Percentiles rank a stretch among this genome's conserved stretches.
Conservation (phyloP, 2,113 vertebrate species). For the Erpornis zantholeuca region DNA sequence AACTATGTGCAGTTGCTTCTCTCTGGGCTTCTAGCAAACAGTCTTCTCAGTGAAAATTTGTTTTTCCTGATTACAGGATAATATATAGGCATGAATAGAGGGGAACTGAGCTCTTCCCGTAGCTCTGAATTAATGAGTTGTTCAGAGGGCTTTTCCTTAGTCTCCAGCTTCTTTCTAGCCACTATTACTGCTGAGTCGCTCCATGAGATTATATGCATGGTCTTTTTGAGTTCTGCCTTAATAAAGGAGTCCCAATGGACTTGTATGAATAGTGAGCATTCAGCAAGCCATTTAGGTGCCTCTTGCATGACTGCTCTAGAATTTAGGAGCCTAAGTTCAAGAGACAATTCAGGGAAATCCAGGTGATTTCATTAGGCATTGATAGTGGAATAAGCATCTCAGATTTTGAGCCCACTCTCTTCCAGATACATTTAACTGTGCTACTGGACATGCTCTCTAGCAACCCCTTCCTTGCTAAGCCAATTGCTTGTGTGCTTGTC, state of each 20-base stretch:
- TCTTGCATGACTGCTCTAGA: neutral
- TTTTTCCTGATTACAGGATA: neutral
- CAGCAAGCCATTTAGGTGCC: neutral
- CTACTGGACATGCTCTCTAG: neutral
- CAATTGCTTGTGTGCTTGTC: neutral
- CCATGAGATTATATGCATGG: neutral
- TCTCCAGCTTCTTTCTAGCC: neutral
- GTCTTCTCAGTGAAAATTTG: neutral
- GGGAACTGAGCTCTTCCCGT: neutral
- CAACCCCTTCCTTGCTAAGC: neutral
- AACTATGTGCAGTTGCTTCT: neutral
- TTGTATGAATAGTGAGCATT: accelerated
- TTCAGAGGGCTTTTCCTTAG: neutral
- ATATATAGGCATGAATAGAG: neutral
- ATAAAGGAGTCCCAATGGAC: neutral
- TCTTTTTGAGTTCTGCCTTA: neutral
- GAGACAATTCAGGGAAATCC: neutral
- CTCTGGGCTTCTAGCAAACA: neutral
- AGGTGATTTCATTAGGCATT: neutral
- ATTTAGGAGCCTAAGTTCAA: neutral
- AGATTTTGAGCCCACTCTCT: neutral
- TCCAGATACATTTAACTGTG: neutral
- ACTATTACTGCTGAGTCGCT: neutral
- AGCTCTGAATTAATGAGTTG: neutral
- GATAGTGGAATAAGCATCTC: neutral